A percentile compares a stretch with the other conserved stretches of the same genome.
These are phyloP conservation scores for Drosophila falleni DNA, from an alignment of 2,888 invertebrate genomes.

Conservation along the genomic window DNA sequence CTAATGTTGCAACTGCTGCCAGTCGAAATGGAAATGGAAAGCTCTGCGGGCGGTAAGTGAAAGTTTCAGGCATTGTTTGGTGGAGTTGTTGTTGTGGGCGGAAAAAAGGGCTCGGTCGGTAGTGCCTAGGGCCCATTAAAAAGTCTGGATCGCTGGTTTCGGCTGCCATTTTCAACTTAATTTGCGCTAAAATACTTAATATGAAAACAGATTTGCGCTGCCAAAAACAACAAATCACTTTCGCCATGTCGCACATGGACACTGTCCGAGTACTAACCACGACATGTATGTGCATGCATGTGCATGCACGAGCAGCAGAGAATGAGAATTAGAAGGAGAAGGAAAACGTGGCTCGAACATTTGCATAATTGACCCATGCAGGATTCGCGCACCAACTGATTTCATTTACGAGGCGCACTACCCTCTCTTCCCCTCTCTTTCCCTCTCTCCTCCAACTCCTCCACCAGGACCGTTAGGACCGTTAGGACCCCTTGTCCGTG, in stretches of 20 bases:
- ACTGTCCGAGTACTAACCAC: conserved; percentile 26
- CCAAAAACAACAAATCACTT: conserved; percentile 78
- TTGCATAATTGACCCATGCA: conserved; percentile 85
- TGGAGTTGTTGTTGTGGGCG: neutral
- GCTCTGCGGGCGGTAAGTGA: conserved; percentile 40
- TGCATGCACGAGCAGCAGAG: conserved; percentile 28
- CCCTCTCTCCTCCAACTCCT: no score
- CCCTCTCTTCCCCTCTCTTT: neutral
- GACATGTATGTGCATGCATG: conserved; percentile 38
- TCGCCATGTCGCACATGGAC: conserved; percentile 65
- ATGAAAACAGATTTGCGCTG: conserved; percentile 79
- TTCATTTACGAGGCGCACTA: conserved; percentile 73
- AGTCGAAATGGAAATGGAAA: conserved; percentile 74
- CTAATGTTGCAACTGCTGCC: conserved; percentile 14
- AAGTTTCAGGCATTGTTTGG: conserved; percentile 36
- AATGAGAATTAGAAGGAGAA: neutral
- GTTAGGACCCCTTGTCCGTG: conserved; percentile 37
- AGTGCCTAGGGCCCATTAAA: conserved; percentile 42
- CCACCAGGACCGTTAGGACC: neutral
- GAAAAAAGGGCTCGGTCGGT: neutral
- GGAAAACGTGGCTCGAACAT: conserved; percentile 60
- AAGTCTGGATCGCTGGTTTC: conserved; percentile 56
- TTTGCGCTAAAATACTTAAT: conserved; percentile 79
- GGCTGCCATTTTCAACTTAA: conserved; percentile 69
- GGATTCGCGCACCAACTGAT: conserved; percentile 83